These are phyloP conservation scores for Percina caprodes DNA, from an alignment of 2,113 vertebrate genomes.

Conservation along the genomic window DNA sequence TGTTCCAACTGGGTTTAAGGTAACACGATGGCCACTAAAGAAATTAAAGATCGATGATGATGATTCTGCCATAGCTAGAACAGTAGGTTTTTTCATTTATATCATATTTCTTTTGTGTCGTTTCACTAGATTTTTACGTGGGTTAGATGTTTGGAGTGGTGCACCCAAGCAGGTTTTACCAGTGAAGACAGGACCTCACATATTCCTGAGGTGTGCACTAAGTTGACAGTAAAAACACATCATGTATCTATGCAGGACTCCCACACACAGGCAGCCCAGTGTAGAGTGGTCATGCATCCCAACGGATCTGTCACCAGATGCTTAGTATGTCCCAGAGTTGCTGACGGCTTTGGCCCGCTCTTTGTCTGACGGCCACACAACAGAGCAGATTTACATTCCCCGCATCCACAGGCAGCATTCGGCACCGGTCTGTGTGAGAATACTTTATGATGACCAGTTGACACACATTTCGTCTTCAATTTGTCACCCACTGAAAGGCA, in stretches of 20 bases:
- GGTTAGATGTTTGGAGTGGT: constrained; percentile 64
- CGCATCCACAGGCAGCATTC: constrained; percentile 59
- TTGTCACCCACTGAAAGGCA: constrained; percentile 69
- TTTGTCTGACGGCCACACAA: constrained; percentile 77
- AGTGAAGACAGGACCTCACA: constrained; percentile 74
- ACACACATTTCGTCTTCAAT: constrained; percentile 62
- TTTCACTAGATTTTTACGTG: too few species aligned
- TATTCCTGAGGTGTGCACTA: constrained; percentile 81
- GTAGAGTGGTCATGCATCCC: constrained; percentile 82
- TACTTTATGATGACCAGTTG: constrained; percentile 39
- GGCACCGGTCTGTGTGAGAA: constrained; percentile 46
- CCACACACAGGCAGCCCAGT: constrained; percentile 72
- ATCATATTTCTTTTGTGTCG: too few species aligned
- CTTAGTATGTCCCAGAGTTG: constrained; percentile 75
- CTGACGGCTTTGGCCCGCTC: constrained; percentile 74
- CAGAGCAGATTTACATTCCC: constrained; percentile 73
- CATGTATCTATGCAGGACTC: constrained; percentile 49
- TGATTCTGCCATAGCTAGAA: too few species aligned
- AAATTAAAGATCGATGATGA: too few species aligned
- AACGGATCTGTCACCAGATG: constrained; percentile 79
- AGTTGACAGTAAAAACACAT: constrained; percentile 81
- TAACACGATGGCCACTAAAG: too few species aligned
- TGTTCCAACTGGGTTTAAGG: too few species aligned
- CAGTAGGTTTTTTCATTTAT: too few species aligned
- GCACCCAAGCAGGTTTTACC: constrained; percentile 75